These are phyloP conservation scores for Apistogramma diplotaenia DNA, from an alignment of 2,113 vertebrate genomes.

Conservation along the genomic window DNA sequence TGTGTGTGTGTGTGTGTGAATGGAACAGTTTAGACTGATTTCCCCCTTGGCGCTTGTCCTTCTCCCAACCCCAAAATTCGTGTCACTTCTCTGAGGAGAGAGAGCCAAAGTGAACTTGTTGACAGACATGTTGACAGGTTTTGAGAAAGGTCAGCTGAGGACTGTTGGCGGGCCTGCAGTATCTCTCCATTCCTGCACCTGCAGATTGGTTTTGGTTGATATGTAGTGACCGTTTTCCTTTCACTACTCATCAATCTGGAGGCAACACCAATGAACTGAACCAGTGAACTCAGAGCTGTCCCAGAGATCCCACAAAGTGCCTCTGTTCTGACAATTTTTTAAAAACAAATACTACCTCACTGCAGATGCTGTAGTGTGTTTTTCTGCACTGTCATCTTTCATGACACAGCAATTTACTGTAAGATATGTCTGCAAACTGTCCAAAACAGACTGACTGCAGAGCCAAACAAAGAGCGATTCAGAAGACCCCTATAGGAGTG, in stretches of 20 bases:
- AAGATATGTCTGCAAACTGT: too few species aligned
- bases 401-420: too few species aligned
- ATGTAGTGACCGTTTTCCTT: slow-evolving; percentile 23
- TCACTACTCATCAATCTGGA: slow-evolving; percentile 6
- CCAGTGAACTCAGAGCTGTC: neutral
- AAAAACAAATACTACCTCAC: too few species aligned
- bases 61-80: neutral
- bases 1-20: neutral
- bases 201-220: neutral
- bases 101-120: neutral
- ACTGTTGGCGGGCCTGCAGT: slow-evolving; percentile 5
- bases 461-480: too few species aligned
- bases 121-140: slow-evolving; percentile 30
- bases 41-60: neutral
- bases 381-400: too few species aligned
- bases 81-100: neutral
- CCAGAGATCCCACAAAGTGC: neutral
- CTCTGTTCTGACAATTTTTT: too few species aligned
- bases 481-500: too few species aligned
- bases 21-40: neutral
- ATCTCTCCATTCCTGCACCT: neutral
- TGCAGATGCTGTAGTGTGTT: too few species aligned
- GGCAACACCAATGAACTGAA: neutral
- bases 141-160: slow-evolving; percentile 12
- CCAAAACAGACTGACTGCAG: too few species aligned